Evolutionary conservation across 2,888 invertebrate species (phyloP), one percentile per base, ranked within the genome.

Genomic region (Aphidoletes aphidimyza): DNA sequence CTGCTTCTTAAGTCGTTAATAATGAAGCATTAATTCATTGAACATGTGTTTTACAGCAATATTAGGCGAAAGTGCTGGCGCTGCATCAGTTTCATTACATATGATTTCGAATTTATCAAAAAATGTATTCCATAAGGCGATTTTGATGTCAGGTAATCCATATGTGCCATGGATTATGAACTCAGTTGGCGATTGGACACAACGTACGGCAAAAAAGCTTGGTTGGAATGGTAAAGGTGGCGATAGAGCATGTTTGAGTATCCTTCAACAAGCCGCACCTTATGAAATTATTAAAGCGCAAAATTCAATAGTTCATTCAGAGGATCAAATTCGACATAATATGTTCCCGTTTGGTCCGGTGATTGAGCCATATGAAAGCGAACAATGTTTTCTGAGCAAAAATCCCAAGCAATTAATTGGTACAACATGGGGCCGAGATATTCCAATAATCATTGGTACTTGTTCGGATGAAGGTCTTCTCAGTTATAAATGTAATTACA

Each of bases 1-100:
- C n/a, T n/a, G n/a, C n/a, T n/a, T n/a, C n/a, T n/a, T n/a, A n/a
- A n/a, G n/a, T n/a, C n/a, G n/a, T n/a, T n/a, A n/a, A n/a, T n/a
- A n/a, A n/a, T n/a, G n/a, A n/a, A n/a, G n/a, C n/a, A n/a, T n/a
- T n/a, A n/a, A n/a, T n/a, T n/a, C n/a, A n/a, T n/a, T n/a, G n/a
- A n/a, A n/a, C n/a, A n/a, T n/a, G n/a, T n/a, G n/a, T 37, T 45
- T 42, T 81, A 37, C 14, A 59, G 39, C 54, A 37, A 22, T 59
- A 0, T 91, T 91, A 86, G 92, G 92, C 0, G 91, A 91, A 86
- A 92, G 92, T 87, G 91, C 91, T 3, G 92, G 92, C 8, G 91
- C 89, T 14, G 90, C 90, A 5, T 89, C 91, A 0, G 90, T 90
- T 0, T 91, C 92, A 86, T 88, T 89, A 49, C 88, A 91, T n/a